These are phyloP conservation scores for Helogale parvula DNA, from an alignment of 2,113 vertebrate species.

Conservation along the genomic window DNA sequence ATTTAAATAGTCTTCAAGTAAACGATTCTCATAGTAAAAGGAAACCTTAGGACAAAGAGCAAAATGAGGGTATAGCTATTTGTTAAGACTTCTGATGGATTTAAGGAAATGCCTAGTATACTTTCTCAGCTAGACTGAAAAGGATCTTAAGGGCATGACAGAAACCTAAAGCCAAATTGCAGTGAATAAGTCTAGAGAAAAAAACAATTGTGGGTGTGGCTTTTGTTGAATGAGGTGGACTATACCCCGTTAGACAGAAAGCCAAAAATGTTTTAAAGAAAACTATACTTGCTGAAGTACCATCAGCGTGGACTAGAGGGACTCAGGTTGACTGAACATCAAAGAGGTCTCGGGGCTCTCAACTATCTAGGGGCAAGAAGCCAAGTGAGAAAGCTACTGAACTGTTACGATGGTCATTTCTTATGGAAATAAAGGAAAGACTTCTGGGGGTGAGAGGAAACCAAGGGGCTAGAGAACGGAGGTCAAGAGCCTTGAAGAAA, in stretches of 20 bases:
- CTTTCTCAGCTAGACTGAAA: not conserved
- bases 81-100: not conserved
- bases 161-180: not conserved
- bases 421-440: not conserved
- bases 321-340: not conserved
- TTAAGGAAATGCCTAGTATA: not conserved
- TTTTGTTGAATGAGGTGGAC: not conserved
- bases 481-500: not conserved
- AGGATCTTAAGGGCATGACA: not conserved
- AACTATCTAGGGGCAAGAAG: not conserved
- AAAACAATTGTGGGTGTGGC: not conserved
- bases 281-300: not conserved
- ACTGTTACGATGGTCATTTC: not conserved
- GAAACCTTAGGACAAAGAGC: not conserved
- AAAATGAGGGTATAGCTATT: not conserved
- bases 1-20: conserved; percentile 15
- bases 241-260: not conserved
- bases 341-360: not conserved
- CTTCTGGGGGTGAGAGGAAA: not conserved
- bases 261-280: not conserved
- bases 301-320: not conserved
- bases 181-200: not conserved
- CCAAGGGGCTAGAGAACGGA: not conserved
- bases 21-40: not conserved
- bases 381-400: not conserved